Base-by-base conservation (phyloP, 2,113 vertebrate species). In the Aix galericulata region DNA sequence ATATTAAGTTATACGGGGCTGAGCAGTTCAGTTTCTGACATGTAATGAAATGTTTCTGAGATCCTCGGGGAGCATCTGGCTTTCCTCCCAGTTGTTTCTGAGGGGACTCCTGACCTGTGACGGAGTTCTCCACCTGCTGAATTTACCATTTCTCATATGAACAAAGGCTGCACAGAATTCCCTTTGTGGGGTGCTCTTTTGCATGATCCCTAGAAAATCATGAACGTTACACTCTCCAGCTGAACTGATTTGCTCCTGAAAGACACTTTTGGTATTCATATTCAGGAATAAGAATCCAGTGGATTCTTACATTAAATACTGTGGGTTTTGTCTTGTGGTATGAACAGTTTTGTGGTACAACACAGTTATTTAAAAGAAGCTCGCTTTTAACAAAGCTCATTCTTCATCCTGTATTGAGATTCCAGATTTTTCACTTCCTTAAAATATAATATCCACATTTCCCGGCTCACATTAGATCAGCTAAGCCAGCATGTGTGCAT, bases 361-460 rank as follows among this genome's bases (percentile, higher is more conserved):
- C 46, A 36, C 0, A 1, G 10, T 82, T 82, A 32, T 29, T 29
- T 83, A 83, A 94, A 48, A 59, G 23, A 83, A 78, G n/a, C 7
- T 91, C 3, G 32, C 38, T 95, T 86, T 81, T 59, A 78, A 64
- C 8, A 0, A 73, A 60, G 27, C 29, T 87, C 0, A 63, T 59
- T 91, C 90, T 86, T 67, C 72, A 36, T 77, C 34, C 16, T 32
- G 12, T 48, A 9, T 38, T 78, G 48, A 81, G 9, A 15, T 80
- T 88, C 58, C 88, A 38, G 38, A 58, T 78, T 75, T 94, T 85
- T 78, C 18, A n/a, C 31, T 83, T 2, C 16, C n/a, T 66, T 89
- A 44, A 82, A 88, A 53, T 60, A 21, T 13, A 63, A 44, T 18
- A 58, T 77, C 22, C 75, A 22, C 13, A 13, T 83, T 88, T 93